Evolutionary conservation across 2,797 vertebrate species (phyloP).

Genomic region (Trichosurus vulpecula): DNA sequence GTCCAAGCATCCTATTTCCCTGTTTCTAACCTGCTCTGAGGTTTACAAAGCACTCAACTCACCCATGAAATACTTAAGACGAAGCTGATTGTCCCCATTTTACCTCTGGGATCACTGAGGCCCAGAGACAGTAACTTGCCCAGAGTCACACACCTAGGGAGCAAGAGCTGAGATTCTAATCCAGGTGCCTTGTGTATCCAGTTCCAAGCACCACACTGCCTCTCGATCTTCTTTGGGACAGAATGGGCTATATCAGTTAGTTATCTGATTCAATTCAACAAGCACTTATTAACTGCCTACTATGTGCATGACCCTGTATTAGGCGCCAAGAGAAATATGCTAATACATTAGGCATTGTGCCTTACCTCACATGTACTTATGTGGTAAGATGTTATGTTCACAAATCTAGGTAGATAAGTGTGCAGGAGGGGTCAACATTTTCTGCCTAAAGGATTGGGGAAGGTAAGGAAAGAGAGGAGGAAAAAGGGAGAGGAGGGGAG

Average conservation of each 20-base stretch:
- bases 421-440: background rate
- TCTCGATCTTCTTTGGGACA: background rate
- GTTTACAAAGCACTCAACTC: background rate
- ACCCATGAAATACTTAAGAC: background rate
- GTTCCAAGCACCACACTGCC: background rate
- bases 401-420: background rate
- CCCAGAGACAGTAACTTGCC: background rate
- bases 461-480: background rate
- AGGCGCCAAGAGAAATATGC: background rate
- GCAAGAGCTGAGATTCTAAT: background rate
- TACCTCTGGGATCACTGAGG: background rate
- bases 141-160: background rate
- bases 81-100: background rate
- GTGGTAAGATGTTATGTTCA: background rate
- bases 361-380: background rate
- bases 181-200: background rate
- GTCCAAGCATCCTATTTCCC: background rate
- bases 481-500: background rate
- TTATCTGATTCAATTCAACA: background rate
- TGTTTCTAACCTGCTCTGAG: background rate
- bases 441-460: background rate
- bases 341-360: background rate
- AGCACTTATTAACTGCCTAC: background rate
- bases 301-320: background rate
- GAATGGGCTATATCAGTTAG: background rate